Evolutionary conservation across 2,888 invertebrate species (phyloP).

Genomic region (Copidosoma aretas): DNA sequence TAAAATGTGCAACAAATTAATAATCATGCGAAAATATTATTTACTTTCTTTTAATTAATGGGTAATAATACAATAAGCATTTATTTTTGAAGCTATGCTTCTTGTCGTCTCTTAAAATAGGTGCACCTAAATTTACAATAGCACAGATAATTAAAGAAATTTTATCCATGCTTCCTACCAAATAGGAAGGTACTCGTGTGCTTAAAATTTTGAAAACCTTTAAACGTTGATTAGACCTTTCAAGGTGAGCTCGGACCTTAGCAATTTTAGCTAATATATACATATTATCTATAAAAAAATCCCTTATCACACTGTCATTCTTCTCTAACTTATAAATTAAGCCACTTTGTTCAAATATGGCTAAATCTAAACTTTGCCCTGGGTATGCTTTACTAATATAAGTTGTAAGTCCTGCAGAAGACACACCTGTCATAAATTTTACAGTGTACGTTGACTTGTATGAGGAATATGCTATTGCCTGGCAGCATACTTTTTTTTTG

Average conservation of each 20-base stretch:
- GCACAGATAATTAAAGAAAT: conserved; percentile 1
- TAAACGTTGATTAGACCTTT: conserved; percentile 35
- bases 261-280: conserved; percentile 31
- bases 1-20: no score
- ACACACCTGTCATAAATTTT: conserved; percentile 44
- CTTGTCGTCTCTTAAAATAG: conserved; percentile 2
- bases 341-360: conserved; percentile 35
- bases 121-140: neutral
- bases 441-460: conserved; percentile 42
- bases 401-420: conserved; percentile 46
- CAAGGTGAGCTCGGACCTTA: conserved; percentile 36
- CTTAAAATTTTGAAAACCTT: conserved; percentile 25
- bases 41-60: no score
- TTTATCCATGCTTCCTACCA: neutral
- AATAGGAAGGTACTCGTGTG: neutral
- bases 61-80: no score
- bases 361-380: conserved; percentile 31
- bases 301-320: conserved; percentile 40
- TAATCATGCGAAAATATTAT: no score
- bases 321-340: conserved; percentile 22
- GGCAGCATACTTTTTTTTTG: conserved; percentile 40
- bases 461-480: conserved; percentile 43
- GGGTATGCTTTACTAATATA: conserved; percentile 44
- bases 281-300: conserved; percentile 36
- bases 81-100: no score